Conservation (phyloP, 2,113 vertebrate genomes). For the Nibea coibor region DNA sequence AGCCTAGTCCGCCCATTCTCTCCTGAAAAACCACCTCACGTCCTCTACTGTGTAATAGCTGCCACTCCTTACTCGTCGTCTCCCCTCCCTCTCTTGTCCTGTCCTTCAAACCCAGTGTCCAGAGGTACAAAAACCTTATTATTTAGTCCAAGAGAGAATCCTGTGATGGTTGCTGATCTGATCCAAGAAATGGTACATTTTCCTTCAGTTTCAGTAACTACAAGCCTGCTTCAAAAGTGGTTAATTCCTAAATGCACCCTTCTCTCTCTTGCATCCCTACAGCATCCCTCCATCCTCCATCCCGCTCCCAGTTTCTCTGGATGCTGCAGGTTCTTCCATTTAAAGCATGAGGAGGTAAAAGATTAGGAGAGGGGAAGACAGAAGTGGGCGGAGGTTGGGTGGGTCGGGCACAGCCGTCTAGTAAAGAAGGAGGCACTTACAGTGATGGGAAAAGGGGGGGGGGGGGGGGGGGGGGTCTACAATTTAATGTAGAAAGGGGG, state of each 20-base stretch:
- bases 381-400: slow-evolving; percentile 67
- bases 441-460: slow-evolving; percentile 70
- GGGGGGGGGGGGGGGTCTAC: neutral
- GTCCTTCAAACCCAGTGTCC: slow-evolving; percentile 34
- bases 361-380: slow-evolving; percentile 50
- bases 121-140: neutral
- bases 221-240: slow-evolving; percentile 4
- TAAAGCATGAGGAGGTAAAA: slow-evolving; percentile 46
- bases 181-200: slow-evolving; percentile 16
- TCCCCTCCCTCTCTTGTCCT: slow-evolving; percentile 26
- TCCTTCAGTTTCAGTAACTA: neutral
- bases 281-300: slow-evolving; percentile 55
- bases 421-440: slow-evolving; percentile 72
- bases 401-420: slow-evolving; percentile 50
- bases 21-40: slow-evolving; percentile 45
- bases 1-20: slow-evolving; percentile 86
- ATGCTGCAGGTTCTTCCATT: slow-evolving; percentile 76
- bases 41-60: slow-evolving; percentile 32
- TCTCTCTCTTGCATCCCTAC: slow-evolving; percentile 19
- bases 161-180: neutral
- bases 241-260: slow-evolving; percentile 11
- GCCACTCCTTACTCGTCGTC: slow-evolving; percentile 6
- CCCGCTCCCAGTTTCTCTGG: slow-evolving; percentile 37
- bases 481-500: slow-evolving; percentile 65
- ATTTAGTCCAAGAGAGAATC: neutral